Evolutionary conservation across 2,797 vertebrate species (phyloP).

Genomic region (Ibycter americanus): DNA sequence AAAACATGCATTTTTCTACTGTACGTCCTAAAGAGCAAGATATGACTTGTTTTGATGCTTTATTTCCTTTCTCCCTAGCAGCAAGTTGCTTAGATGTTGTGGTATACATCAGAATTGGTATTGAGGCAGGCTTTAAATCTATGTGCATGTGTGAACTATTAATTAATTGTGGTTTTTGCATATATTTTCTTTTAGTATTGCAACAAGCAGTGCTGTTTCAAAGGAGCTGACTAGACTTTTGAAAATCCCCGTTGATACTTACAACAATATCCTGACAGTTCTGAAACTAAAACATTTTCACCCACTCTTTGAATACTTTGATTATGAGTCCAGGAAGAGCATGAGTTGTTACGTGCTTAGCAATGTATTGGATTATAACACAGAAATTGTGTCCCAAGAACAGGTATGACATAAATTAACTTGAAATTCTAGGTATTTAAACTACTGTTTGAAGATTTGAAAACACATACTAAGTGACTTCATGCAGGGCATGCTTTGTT

Average conservation of each 20-base stretch:
- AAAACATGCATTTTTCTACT: not conserved
- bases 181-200: constrained; percentile 83
- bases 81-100: not conserved
- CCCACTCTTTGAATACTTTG: constrained; percentile 97
- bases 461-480: not conserved
- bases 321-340: constrained; percentile 96
- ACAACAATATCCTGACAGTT: constrained; percentile 95
- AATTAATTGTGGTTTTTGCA: not conserved
- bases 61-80: not conserved
- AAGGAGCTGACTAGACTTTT: constrained; percentile 95
- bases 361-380: constrained; percentile 95
- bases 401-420: constrained; percentile 83
- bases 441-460: not conserved
- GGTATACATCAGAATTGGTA: not conserved
- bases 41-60: not conserved
- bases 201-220: constrained; percentile 96
- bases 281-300: constrained; percentile 97
- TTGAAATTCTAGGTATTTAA: not conserved
- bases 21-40: not conserved
- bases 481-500: not conserved
- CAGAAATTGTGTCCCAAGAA: constrained; percentile 93
- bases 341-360: constrained; percentile 98
- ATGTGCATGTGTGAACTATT: not conserved
- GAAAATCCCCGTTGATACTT: constrained; percentile 97
- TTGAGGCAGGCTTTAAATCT: not conserved